Evolutionary conservation across 2,888 invertebrate species (phyloP).

Genomic region (Dynastes hyllus): DNA sequence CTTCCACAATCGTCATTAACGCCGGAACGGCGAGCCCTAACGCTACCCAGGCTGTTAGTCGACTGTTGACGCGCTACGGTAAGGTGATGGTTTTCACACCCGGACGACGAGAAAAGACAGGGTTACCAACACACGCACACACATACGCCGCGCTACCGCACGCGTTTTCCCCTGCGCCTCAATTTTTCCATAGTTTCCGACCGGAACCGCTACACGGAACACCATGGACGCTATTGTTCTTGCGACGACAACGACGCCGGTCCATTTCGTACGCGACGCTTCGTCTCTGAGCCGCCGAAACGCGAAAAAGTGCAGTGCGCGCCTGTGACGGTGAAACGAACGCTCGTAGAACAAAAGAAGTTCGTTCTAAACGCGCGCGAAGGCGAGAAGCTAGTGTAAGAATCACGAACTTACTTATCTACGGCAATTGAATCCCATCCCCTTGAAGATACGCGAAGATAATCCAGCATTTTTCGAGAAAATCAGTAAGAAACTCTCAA

Average conservation of each 20-base stretch:
- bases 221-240: background rate
- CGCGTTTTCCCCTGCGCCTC: background rate
- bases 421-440: background rate
- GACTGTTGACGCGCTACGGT: constrained; percentile 68
- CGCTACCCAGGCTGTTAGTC: constrained; percentile 65
- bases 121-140: background rate
- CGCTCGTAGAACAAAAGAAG: constrained; percentile 18
- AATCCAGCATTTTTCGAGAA: constrained; percentile 2
- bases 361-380: background rate
- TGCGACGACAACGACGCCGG: constrained; percentile 30
- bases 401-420: background rate
- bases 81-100: constrained; percentile 70
- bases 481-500: too few relatives aligned
- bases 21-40: constrained; percentile 64
- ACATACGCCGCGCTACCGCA: background rate
- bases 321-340: constrained; percentile 10
- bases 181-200: background rate
- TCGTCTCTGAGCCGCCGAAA: constrained; percentile 21
- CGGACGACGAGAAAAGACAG: constrained; percentile 48
- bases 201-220: background rate
- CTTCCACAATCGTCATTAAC: constrained; percentile 71
- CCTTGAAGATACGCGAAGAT: background rate
- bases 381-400: constrained; percentile 13
- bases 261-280: constrained; percentile 41
- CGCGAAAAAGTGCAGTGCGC: constrained; percentile 38